Evolutionary conservation across 2,797 vertebrate genomes (phyloP).

Genomic region (Carcharodon carcharias): DNA sequence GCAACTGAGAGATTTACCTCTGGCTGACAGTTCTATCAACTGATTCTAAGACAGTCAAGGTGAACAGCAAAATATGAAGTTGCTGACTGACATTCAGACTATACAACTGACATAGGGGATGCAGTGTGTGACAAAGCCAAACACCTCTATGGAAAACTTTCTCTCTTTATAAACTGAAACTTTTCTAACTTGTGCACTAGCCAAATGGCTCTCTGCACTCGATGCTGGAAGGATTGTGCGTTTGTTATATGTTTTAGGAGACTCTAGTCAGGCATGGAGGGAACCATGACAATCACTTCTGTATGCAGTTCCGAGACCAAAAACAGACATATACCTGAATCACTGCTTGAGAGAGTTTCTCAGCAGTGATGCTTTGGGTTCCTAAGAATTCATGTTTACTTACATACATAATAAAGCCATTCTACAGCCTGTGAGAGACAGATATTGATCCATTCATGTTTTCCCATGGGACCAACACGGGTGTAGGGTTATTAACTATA

Average conservation of each 20-base stretch:
- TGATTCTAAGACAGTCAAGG: background rate
- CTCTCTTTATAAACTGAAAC: background rate
- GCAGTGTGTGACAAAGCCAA: background rate
- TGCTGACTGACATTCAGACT: conserved; percentile 5
- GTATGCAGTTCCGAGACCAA: background rate
- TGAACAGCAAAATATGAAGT: background rate
- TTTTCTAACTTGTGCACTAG: background rate
- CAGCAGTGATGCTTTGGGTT: background rate
- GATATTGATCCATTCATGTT: background rate
- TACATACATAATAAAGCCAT: background rate
- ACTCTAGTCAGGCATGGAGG: background rate
- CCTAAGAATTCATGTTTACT: background rate
- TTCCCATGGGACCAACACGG: background rate
- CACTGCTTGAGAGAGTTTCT: background rate
- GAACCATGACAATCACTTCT: background rate
- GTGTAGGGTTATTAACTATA: background rate
- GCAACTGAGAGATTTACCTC: background rate
- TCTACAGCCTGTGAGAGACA: background rate
- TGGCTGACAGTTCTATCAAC: background rate
- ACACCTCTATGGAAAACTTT: background rate
- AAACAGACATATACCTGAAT: background rate
- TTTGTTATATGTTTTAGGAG: background rate
- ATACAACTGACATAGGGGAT: background rate
- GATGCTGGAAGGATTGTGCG: background rate
- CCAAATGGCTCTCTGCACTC: background rate